Conservation (phyloP, 2,113 vertebrate species). For the Brachypteracias leptosomus region DNA sequence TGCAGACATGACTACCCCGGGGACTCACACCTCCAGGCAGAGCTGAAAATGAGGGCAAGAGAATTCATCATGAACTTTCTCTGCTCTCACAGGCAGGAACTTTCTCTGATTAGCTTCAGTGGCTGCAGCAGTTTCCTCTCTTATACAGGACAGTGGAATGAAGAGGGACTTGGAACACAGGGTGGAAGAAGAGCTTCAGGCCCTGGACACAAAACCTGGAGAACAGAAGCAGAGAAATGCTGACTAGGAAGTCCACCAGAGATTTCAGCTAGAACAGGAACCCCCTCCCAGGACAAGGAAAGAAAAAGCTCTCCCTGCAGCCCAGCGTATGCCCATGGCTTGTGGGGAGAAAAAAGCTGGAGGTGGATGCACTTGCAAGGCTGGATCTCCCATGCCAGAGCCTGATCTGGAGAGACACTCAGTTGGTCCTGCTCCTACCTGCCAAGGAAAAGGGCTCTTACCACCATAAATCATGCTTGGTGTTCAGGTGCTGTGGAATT, state of each 20-base stretch:
- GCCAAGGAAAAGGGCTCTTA: not conserved
- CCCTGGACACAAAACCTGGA: not conserved
- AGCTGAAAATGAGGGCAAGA: slow-evolving; percentile 37
- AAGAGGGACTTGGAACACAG: not conserved
- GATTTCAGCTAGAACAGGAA: not conserved
- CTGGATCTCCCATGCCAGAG: not conserved
- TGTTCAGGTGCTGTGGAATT: not conserved
- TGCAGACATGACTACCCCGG: slow-evolving; percentile 1
- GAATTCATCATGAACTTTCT: slow-evolving; percentile 29
- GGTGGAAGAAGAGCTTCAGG: not conserved
- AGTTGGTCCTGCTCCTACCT: not conserved
- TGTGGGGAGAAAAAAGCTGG: not conserved
- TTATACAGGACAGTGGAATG: not conserved
- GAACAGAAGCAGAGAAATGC: not conserved
- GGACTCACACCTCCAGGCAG: slow-evolving; percentile 26
- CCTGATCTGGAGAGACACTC: slow-evolving; percentile 13
- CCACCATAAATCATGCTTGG: not conserved
- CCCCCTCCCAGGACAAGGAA: not conserved
- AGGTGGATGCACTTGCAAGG: not conserved
- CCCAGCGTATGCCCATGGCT: not conserved
- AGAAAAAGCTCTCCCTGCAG: not conserved
- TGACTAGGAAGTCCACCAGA: not conserved
- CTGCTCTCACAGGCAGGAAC: not conserved
- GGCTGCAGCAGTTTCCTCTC: not conserved
- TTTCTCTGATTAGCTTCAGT: not conserved